Evolutionary conservation across 2,797 vertebrate genomes (phyloP), one percentile per base, ranked within the genome.

Genomic region (Gymnothorax javanicus): DNA sequence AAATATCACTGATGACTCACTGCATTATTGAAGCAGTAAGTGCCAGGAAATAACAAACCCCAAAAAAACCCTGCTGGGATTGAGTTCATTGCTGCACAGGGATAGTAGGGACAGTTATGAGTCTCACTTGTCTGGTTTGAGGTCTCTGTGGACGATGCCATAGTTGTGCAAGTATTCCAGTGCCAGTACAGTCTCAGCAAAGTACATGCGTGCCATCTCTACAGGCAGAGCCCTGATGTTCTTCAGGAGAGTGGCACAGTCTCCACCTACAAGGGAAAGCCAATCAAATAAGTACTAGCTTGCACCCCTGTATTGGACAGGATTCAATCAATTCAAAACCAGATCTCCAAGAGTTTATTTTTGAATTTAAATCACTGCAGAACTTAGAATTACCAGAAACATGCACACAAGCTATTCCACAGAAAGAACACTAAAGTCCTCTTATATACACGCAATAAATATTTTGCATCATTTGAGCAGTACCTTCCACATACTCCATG

Each of bases 81-180:
- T 60, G 11, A 64, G 17, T 64, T 23, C 5, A 4, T 23, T 17
- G 15, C 25, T 9, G 11, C 11, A 73, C 25, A 56, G 25, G 75
- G 11, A 71, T 9, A 23, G 62, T 50, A 56, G 25, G 75, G 11
- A 71, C 15, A 23, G 62, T 50, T 57, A 59, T 59, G 12, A 33
- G 17, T 89, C 95, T 89, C 92, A 99, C 98, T 99, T 99, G 95
- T 99, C 98, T 73, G 98, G 98, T 93, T 99, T 99, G 25, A 99
- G 97, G 94, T 99, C 98, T 82, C 98, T 94, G 94, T 99, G 98
- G 56, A 99, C 98, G 54, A 99, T 99, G 91, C 98, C 98, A 0
- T 99, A 99, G 90, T 99, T 99, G 94, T 99, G 98, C 9, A 99
- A 95, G 89, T 99, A 99, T 87, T 99, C 98, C 91, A 99, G 90